phyloP scores from a whole-genome alignment of 1,140 invertebrate species.

The Leptopilina clavipes region DNA sequence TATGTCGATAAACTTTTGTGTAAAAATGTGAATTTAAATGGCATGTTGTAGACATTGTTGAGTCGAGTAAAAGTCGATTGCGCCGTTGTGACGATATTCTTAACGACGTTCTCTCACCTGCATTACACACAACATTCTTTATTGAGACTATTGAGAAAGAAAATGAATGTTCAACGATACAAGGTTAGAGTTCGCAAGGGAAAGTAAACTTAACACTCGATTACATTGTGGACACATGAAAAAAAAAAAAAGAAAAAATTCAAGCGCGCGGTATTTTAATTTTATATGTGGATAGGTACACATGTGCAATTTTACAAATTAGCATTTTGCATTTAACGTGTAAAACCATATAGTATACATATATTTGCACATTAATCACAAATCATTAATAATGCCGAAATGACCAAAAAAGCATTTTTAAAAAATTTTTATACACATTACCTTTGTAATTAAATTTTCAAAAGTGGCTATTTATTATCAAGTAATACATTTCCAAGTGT shows the following conservation, averaged over 20 bases:
- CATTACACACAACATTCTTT: conserved; percentile 26
- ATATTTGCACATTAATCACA: conserved; percentile 5
- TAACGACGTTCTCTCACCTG: conserved; percentile 20
- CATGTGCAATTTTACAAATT: not conserved
- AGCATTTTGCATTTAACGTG: not conserved
- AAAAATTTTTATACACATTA: not conserved
- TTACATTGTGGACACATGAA: conserved; percentile 1
- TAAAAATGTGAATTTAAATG: conserved; percentile 8
- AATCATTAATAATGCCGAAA: conserved; percentile 4
- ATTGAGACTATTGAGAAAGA: conserved; percentile 24
- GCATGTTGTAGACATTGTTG: conserved; percentile 18
- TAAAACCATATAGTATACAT: not conserved
- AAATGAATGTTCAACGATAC: conserved; percentile 8
- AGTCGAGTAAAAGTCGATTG: conserved; percentile 15
- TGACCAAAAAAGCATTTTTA: not conserved
- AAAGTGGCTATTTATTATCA: not conserved
- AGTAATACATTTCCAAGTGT: conserved; percentile 2
- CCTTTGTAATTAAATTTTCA: conserved; percentile 4
- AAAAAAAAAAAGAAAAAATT: not conserved
- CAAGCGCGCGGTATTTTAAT: not conserved
- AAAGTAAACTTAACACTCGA: conserved; percentile 21
- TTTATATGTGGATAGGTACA: not conserved
- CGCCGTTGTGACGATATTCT: conserved; percentile 23
- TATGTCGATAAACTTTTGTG: conserved; percentile 9
- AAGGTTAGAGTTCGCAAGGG: conserved; percentile 29